Evolutionary conservation across 1,140 invertebrate species (phyloP).

Genomic region (Acyrthosiphon pisum): DNA sequence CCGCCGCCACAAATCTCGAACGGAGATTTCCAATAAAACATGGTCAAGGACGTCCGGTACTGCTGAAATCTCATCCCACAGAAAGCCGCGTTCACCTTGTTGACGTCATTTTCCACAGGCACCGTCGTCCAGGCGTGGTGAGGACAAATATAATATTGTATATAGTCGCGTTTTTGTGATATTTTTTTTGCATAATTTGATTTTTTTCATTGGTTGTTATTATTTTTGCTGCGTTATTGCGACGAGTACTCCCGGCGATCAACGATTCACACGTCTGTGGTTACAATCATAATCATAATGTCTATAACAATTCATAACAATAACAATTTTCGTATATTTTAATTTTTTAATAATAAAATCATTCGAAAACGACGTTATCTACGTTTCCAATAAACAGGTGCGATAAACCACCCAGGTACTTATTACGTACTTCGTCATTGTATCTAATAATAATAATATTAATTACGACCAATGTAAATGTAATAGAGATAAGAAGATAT

Average conservation of each 20-base stretch:
- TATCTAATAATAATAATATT: constrained; percentile 35
- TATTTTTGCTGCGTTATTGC: background rate
- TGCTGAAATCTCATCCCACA: constrained; percentile 48
- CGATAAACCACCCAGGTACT: constrained; percentile 35
- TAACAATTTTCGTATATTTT: background rate
- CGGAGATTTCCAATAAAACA: constrained; percentile 49
- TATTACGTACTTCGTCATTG: constrained; percentile 1
- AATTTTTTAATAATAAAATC: constrained; percentile 13
- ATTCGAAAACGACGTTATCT: constrained; percentile 27
- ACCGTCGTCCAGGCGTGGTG: constrained; percentile 49
- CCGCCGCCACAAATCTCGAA: constrained; percentile 13
- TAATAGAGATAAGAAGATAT: constrained; percentile 40
- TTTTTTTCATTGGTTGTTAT: background rate
- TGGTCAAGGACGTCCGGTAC: constrained; percentile 56
- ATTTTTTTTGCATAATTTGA: constrained; percentile 1
- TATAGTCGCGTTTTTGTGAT: background rate
- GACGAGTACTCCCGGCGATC: background rate
- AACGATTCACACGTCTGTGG: background rate
- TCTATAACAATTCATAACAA: background rate
- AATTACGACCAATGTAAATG: constrained; percentile 41
- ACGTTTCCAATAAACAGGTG: constrained; percentile 43
- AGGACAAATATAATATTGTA: background rate
- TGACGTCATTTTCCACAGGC: constrained; percentile 52
- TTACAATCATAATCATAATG: background rate
- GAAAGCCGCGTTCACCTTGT: constrained; percentile 50